phyloP scores from a whole-genome alignment of 2,888 invertebrate genomes.

The Clanis bilineata region DNA sequence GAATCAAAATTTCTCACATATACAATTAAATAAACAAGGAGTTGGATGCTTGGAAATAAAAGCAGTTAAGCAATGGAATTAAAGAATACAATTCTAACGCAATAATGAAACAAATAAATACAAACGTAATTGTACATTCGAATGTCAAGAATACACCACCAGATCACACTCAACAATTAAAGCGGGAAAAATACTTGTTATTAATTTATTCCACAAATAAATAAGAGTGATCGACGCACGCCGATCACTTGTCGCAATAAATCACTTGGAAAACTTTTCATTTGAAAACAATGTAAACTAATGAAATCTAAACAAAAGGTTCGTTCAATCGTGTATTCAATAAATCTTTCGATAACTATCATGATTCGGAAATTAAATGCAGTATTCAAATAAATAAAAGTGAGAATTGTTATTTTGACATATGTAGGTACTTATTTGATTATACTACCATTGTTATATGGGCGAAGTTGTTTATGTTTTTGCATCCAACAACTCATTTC shows the following conservation, averaged over 20 bases:
- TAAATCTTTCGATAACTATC: neutral
- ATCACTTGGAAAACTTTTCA: conserved; percentile 1
- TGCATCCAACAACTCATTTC: no score
- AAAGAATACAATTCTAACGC: neutral
- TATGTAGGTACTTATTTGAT: neutral
- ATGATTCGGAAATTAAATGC: neutral
- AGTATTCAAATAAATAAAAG: neutral
- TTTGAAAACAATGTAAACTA: neutral
- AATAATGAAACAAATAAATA: neutral
- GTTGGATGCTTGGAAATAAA: no score
- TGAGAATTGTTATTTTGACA: neutral
- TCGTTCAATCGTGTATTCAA: neutral
- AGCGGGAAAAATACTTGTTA: no score
- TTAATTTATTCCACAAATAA: conserved; percentile 38
- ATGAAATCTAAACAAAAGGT: conserved; percentile 1
- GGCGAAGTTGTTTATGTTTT: no score
- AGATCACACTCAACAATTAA: conserved; percentile 30
- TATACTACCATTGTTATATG: neutral
- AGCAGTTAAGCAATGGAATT: neutral
- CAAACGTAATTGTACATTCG: neutral
- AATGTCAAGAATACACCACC: neutral
- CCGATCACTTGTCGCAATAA: conserved; percentile 3
- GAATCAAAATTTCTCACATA: no score
- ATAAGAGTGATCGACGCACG: conserved; percentile 6
- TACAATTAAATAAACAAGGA: no score